phyloP scores from a whole-genome alignment of 2,113 vertebrate genomes.

The Nansenia antarctica region DNA sequence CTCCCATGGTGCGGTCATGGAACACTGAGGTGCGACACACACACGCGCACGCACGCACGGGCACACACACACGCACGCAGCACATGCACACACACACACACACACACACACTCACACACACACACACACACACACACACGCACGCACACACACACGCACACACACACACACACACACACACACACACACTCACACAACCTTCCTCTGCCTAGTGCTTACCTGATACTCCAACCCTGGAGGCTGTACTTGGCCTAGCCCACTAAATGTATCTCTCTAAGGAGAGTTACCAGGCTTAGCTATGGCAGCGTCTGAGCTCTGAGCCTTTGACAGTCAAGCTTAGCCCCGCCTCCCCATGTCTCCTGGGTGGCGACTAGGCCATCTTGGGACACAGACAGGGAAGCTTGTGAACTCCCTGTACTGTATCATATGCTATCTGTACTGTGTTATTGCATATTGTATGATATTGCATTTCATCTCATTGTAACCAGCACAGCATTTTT shows the following conservation, averaged over 20 bases:
- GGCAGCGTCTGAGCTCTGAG: no score
- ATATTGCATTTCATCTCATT: no score
- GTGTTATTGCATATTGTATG: no score
- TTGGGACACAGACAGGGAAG: neutral
- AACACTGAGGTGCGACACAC: neutral
- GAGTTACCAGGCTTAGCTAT: neutral
- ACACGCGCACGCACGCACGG: neutral
- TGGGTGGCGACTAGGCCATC: neutral
- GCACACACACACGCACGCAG: no score
- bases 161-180: no score
- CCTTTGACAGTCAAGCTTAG: no score
- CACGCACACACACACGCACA: no score
- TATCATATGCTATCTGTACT: no score
- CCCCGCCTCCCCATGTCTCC: neutral
- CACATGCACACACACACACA: no score
- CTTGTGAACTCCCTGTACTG: no score
- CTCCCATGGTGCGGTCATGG: neutral
- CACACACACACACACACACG: neutral
- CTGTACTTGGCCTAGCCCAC: neutral
- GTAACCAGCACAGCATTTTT: no score
- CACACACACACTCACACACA: neutral
- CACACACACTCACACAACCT: neutral
- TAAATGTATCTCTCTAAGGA: neutral
- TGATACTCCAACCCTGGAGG: conserved; percentile 4
- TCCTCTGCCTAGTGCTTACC: neutral